These are phyloP conservation scores for Corynorhinus townsendii DNA, from an alignment of 2,113 vertebrate genomes.

Conservation along the genomic window DNA sequence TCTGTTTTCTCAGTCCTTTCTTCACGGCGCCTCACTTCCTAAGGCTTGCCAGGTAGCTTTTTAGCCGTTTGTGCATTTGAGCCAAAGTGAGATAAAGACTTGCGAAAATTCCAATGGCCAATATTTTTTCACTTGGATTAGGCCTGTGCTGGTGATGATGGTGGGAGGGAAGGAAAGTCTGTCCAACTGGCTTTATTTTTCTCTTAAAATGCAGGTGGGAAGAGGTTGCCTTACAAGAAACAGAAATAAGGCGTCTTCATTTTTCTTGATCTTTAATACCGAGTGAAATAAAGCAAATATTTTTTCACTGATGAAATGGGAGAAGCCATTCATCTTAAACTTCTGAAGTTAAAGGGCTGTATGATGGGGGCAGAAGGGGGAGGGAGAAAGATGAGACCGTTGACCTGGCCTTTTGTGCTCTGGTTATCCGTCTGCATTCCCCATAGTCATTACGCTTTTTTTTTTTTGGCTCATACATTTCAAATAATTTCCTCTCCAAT, in stretches of 20 bases:
- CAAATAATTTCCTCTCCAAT: not conserved
- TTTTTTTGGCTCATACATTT: not conserved
- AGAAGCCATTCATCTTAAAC: not conserved
- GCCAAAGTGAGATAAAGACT: not conserved
- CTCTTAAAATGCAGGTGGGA: not conserved
- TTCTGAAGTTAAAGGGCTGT: not conserved
- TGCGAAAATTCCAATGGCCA: not conserved
- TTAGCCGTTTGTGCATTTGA: not conserved
- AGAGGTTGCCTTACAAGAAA: not conserved
- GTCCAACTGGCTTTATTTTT: not conserved
- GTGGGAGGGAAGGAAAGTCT: not conserved
- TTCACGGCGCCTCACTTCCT: not conserved
- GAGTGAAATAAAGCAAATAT: not conserved
- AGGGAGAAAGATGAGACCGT: not conserved
- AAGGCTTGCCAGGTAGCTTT: not conserved
- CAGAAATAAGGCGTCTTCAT: not conserved
- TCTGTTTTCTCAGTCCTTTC: not conserved
- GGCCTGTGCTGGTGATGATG: not conserved
- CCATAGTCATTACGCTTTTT: fast-evolving
- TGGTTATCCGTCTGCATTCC: not conserved
- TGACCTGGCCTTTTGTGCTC: not conserved
- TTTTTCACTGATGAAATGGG: not conserved
- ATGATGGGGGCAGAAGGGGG: too few relatives aligned
- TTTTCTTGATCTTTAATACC: not conserved
- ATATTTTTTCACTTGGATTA: not conserved